Evolutionary conservation across 2,113 vertebrate genomes (phyloP).

Genomic region (Ceyx cyanopectus): DNA sequence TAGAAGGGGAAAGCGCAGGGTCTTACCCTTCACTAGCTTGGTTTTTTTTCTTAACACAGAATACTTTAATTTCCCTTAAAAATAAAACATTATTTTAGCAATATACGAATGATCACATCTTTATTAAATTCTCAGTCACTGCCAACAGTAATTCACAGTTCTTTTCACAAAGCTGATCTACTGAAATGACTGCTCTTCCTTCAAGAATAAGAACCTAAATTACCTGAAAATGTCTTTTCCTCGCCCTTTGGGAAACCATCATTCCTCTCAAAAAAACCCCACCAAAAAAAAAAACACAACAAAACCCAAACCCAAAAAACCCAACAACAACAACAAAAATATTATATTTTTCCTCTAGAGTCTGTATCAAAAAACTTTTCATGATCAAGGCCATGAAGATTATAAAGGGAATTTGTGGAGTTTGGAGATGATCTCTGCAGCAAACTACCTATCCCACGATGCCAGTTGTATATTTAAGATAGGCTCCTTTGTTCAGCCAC

Average conservation of each 20-base stretch:
- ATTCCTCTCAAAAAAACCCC: neutral
- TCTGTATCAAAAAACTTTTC: neutral
- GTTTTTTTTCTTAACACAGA: neutral
- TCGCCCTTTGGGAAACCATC: fast-evolving
- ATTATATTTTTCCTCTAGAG: neutral
- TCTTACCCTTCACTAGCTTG: neutral
- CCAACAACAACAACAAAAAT: too few relatives aligned
- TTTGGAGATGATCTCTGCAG: neutral
- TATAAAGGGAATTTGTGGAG: neutral
- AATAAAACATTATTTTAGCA: neutral
- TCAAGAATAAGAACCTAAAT: neutral
- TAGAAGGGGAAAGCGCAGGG: neutral
- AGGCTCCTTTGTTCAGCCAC: too few relatives aligned
- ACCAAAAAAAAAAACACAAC: too few relatives aligned
- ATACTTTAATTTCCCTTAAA: neutral
- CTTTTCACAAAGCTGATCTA: neutral
- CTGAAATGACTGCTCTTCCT: neutral
- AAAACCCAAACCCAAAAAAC: too few relatives aligned
- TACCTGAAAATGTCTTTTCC: neutral
- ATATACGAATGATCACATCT: neutral
- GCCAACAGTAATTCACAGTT: neutral
- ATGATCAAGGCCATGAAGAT: neutral
- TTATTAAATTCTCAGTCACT: neutral
- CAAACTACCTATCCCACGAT: neutral
- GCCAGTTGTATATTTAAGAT: too few relatives aligned